Conservation (phyloP, 2,888 invertebrate genomes). For the Agonopterix heracliana region DNA sequence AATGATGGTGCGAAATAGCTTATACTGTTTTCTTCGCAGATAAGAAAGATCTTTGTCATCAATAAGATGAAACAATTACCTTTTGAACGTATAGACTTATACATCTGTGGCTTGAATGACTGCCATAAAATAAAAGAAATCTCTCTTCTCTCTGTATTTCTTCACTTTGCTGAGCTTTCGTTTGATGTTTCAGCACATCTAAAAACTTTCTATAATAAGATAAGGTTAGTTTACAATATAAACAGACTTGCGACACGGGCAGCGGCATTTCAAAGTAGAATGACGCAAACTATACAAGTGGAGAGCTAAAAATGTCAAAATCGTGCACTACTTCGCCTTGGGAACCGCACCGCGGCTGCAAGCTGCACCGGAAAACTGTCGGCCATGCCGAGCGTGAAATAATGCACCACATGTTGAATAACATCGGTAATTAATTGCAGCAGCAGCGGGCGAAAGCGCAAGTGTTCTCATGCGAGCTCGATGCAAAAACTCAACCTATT, state of each 20-base stretch:
- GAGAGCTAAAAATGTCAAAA: constrained; percentile 66
- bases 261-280: constrained; percentile 47
- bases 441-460: constrained; percentile 56
- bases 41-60: no score
- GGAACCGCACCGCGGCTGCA: constrained; percentile 35
- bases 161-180: no score
- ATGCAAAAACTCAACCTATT: constrained; percentile 43
- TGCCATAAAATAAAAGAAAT: no score
- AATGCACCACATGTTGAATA: constrained; percentile 68
- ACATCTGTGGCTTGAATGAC: no score
- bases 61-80: no score
- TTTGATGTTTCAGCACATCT: constrained; percentile 3
- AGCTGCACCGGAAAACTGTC: constrained; percentile 50
- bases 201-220: constrained; percentile 27
- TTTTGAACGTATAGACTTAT: no score
- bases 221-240: constrained; percentile 37
- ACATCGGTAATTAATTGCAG: constrained; percentile 60
- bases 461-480: constrained; percentile 61
- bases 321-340: constrained; percentile 57
- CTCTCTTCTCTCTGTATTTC: no score
- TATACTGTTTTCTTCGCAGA: no score
- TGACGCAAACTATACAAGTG: constrained; percentile 43
- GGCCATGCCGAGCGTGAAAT: constrained; percentile 49
- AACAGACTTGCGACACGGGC: constrained; percentile 44
- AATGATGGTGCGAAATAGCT: constrained; percentile 12